A percentile compares a stretch with the other conserved stretches of the same genome.
phyloP scores from a whole-genome alignment of 2,113 vertebrate genomes.

The Ornithorhynchus anatinus region DNA sequence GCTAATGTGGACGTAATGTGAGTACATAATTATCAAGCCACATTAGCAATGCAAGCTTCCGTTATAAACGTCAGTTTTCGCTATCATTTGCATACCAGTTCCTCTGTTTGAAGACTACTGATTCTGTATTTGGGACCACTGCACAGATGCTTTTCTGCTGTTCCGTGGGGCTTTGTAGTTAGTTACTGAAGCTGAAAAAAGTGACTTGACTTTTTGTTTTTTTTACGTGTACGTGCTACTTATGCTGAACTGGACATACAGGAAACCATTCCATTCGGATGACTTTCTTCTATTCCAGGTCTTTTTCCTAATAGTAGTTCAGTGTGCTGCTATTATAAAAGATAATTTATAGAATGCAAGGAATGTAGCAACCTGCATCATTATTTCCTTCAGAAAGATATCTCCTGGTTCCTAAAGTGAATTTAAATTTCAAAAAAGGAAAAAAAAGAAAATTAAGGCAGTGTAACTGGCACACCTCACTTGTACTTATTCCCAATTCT shows the following conservation, averaged over 20 bases:
- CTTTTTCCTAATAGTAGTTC: constrained; percentile 80
- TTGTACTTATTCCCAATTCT: constrained; percentile 75
- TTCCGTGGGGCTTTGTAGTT: constrained; percentile 66
- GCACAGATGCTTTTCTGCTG: constrained; percentile 64
- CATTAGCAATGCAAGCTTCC: constrained; percentile 71
- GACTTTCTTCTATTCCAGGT: constrained; percentile 81
- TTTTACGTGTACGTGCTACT: constrained; percentile 77
- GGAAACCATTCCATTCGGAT: constrained; percentile 78
- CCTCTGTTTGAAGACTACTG: constrained; percentile 80
- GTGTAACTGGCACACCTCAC: constrained; percentile 81
- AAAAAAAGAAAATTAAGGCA: constrained; percentile 77
- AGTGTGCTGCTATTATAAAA: constrained; percentile 81
- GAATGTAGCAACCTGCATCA: constrained; percentile 83
- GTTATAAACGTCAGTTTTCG: constrained; percentile 64
- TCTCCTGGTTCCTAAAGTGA: constrained; percentile 77
- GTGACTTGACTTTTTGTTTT: constrained; percentile 71
- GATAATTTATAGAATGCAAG: constrained; percentile 81
- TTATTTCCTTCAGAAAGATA: constrained; percentile 72
- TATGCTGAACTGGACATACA: constrained; percentile 77
- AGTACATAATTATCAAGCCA: constrained; percentile 66
- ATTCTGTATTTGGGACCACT: constrained; percentile 73
- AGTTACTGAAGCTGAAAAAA: constrained; percentile 67
- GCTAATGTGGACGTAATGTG: constrained; percentile 66
- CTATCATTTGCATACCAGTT: constrained; percentile 64
- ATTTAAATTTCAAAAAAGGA: constrained; percentile 76